These are phyloP conservation scores for Myotis pilosus DNA, from an alignment of 2,797 vertebrate genomes.

Conservation along the genomic window DNA sequence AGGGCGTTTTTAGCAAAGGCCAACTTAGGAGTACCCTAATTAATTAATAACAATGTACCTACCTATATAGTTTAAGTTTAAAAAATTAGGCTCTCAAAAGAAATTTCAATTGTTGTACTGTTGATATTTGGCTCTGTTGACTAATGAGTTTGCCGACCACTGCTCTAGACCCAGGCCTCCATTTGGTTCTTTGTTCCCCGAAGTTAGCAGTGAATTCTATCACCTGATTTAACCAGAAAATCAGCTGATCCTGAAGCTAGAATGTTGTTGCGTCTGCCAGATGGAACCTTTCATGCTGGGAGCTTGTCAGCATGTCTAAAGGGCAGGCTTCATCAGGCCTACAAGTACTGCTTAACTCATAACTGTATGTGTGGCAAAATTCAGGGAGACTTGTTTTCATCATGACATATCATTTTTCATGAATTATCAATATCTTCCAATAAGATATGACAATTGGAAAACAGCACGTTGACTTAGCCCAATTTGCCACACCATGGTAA, in stretches of 20 bases:
- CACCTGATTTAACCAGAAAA: neutral
- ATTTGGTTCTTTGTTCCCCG: neutral
- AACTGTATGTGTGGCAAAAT: neutral
- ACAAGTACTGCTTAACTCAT: neutral
- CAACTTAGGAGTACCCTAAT: too few relatives aligned
- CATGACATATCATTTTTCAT: neutral
- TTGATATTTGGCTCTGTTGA: too few relatives aligned
- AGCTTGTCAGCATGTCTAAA: neutral
- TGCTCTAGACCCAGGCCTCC: neutral
- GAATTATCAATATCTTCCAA: neutral
- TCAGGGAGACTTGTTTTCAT: conserved; percentile 4
- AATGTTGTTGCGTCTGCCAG: neutral
- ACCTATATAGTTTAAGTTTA: too few relatives aligned
- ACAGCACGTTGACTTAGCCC: neutral
- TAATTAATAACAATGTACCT: too few relatives aligned
- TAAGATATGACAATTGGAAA: neutral
- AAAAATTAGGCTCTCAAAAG: too few relatives aligned
- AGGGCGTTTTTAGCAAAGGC: too few relatives aligned
- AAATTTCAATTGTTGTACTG: too few relatives aligned
- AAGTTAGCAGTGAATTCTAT: neutral
- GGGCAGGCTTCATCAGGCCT: neutral
- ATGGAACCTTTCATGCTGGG: neutral
- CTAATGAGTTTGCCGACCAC: too few relatives aligned
- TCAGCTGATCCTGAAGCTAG: neutral
- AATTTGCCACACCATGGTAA: neutral